These are phyloP conservation scores for Ochropleura leucogaster DNA, from an alignment of 2,888 invertebrate genomes.

Conservation along the genomic window DNA sequence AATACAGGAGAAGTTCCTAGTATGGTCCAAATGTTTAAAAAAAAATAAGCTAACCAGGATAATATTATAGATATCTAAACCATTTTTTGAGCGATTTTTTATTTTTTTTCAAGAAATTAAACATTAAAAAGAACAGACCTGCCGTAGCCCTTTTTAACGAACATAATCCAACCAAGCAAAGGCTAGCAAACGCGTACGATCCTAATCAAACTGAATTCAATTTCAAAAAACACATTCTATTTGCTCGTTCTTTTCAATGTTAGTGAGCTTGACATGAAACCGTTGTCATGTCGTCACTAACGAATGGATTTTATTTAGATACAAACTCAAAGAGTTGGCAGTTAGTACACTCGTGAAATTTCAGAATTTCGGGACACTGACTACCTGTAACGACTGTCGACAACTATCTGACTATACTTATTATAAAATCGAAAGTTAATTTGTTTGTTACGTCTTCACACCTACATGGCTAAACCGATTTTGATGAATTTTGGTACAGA, in stretches of 20 bases:
- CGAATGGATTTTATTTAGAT: slow-evolving; percentile 8
- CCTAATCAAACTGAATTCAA: slow-evolving; percentile 40
- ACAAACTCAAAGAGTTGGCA: neutral
- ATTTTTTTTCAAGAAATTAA: no score
- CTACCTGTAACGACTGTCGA: no score
- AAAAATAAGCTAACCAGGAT: no score
- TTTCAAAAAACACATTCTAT: slow-evolving; percentile 46
- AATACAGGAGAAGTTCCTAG: no score
- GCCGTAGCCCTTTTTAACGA: neutral
- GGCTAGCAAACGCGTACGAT: slow-evolving; percentile 23
- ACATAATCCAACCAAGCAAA: neutral
- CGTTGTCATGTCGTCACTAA: neutral
- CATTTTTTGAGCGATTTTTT: no score
- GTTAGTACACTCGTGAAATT: neutral
- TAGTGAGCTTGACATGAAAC: slow-evolving; percentile 8
- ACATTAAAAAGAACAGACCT: neutral
- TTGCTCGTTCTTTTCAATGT: slow-evolving; percentile 3
- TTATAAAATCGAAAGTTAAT: no score
- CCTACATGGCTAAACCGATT: no score
- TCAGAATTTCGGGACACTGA: neutral
- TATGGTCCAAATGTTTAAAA: no score
- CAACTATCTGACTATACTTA: no score
- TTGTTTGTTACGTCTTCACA: no score
- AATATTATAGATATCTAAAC: no score
- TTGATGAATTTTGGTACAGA: no score